Percentiles rank a stretch among this genome's conserved stretches.
Evolutionary conservation across 2,113 vertebrate species (phyloP).

Genomic region (Talpa occidentalis): DNA sequence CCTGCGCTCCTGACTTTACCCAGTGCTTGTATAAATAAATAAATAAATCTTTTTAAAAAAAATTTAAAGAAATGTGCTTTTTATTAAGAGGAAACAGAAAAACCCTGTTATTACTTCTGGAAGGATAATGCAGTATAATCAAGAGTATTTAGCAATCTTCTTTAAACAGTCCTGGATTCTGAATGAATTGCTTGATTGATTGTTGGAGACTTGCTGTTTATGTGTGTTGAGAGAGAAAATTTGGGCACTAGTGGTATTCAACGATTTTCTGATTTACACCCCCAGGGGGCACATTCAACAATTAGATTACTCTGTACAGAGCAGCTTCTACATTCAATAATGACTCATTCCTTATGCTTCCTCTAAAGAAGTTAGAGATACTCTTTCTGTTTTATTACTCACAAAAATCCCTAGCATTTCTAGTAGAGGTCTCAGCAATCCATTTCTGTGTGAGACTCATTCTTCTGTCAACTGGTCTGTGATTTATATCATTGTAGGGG

Average conservation of each 20-base stretch:
- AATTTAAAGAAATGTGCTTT: too few relatives aligned
- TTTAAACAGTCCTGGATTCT: neutral
- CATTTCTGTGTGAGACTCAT: neutral
- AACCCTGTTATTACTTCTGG: neutral
- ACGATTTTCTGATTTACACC: slow-evolving; percentile 44
- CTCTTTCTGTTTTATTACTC: neutral
- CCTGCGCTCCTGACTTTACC: too few relatives aligned
- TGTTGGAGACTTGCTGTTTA: neutral
- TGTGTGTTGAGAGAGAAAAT: neutral
- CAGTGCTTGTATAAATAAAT: too few relatives aligned
- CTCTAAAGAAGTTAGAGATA: neutral
- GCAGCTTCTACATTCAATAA: neutral
- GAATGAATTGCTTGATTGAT: slow-evolving; percentile 12
- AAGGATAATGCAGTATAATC: neutral
- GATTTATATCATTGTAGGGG: too few relatives aligned
- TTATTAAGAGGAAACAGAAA: neutral
- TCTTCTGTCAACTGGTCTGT: neutral
- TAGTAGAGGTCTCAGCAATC: neutral
- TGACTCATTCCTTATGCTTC: neutral
- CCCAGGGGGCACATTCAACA: neutral
- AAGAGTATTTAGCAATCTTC: neutral
- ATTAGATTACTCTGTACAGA: slow-evolving; percentile 32
- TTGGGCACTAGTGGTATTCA: neutral
- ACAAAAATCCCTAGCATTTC: neutral
- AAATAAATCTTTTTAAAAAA: too few relatives aligned